These are phyloP conservation scores for Dendroctonus ponderosae DNA, from an alignment of 1,140 invertebrate genomes.

Conservation along the genomic window DNA sequence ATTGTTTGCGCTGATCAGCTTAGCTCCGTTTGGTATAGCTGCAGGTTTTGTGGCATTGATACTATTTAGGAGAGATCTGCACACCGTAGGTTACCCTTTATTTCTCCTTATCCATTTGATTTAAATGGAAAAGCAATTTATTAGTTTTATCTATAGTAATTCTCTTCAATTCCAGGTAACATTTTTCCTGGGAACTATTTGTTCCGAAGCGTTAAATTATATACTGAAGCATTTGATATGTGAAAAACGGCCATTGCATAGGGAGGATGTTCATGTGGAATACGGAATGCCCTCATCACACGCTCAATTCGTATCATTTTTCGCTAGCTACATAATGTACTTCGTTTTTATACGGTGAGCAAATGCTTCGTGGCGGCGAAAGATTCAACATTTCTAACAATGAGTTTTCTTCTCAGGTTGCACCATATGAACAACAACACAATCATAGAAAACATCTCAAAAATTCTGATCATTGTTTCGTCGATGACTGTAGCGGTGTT, in stretches of 20 bases:
- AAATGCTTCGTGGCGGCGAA: neutral
- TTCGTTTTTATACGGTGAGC: slow-evolving; percentile 84
- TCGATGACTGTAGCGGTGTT: slow-evolving; percentile 62
- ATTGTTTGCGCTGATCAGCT: slow-evolving; percentile 75
- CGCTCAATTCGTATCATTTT: slow-evolving; percentile 92
- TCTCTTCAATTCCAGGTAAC: slow-evolving; percentile 66
- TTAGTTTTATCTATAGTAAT: too few relatives aligned
- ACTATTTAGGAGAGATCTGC: slow-evolving; percentile 84
- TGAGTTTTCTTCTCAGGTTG: slow-evolving; percentile 58
- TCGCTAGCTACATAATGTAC: slow-evolving; percentile 79
- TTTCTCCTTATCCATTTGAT: too few relatives aligned
- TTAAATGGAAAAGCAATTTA: too few relatives aligned
- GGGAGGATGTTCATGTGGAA: slow-evolving; percentile 72
- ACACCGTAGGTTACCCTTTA: slow-evolving; percentile 79
- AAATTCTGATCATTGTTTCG: slow-evolving; percentile 62
- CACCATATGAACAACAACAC: slow-evolving; percentile 78
- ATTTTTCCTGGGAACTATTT: slow-evolving; percentile 76
- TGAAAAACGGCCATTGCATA: slow-evolving; percentile 72
- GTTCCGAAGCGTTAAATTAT: slow-evolving; percentile 80
- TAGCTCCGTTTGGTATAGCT: slow-evolving; percentile 79
- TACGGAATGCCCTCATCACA: slow-evolving; percentile 95
- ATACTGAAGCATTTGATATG: slow-evolving; percentile 79
- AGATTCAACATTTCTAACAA: neutral
- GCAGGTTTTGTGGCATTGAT: slow-evolving; percentile 82
- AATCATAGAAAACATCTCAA: slow-evolving; percentile 72